phyloP scores from a whole-genome alignment of 2,888 invertebrate genomes.

The Meta bourneti region DNA sequence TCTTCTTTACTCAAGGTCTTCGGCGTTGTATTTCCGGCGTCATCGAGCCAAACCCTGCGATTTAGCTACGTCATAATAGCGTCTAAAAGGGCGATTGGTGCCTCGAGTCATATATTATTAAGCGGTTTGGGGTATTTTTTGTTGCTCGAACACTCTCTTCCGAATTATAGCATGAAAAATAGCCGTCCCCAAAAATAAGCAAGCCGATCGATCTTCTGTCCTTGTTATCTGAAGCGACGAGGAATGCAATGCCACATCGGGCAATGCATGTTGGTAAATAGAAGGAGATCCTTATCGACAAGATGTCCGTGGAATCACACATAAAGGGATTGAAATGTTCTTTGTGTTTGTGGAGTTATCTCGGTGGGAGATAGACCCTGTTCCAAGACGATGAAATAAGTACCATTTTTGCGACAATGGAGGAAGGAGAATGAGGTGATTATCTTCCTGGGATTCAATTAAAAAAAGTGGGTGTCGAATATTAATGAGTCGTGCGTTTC shows the following conservation, averaged over 20 bases:
- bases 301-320: constrained; percentile 38
- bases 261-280: constrained; percentile 41
- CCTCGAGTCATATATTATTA: constrained; percentile 33
- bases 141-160: constrained; percentile 7
- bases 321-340: constrained; percentile 32
- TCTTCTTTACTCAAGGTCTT: background rate
- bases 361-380: background rate
- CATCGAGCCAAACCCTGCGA: background rate
- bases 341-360: constrained; percentile 35
- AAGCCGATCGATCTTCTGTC: constrained; percentile 33
- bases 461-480: too few species aligned
- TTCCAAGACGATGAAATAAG: constrained; percentile 1
- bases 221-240: constrained; percentile 34
- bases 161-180: constrained; percentile 50
- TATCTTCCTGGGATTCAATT: background rate
- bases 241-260: background rate
- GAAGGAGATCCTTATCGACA: constrained; percentile 41
- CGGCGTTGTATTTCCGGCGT: constrained; percentile 20
- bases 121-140: constrained; percentile 13
- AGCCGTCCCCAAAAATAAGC: constrained; percentile 16
- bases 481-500: too few species aligned
- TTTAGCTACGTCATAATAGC: constrained; percentile 24
- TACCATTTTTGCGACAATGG: background rate
- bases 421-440: background rate
- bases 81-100: constrained; percentile 1